Conservation (phyloP, 2,113 vertebrate species). For the Hepsetus odoe region DNA sequence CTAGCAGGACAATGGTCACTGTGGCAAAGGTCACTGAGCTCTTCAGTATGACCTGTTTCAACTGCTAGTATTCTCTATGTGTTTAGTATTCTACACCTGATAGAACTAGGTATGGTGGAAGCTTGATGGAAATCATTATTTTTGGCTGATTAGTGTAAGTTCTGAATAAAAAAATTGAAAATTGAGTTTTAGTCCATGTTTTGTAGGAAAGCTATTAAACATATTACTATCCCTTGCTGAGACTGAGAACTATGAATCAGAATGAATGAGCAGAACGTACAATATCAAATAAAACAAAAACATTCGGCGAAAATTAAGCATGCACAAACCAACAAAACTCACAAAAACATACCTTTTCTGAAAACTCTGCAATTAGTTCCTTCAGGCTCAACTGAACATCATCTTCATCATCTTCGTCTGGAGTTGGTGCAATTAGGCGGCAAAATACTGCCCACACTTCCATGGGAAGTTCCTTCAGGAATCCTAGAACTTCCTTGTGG, state of each 20-base stretch:
- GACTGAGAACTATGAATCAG: neutral
- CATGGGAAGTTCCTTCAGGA: slow-evolving; percentile 87
- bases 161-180: no score
- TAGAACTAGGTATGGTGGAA: no score
- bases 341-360: slow-evolving; percentile 64
- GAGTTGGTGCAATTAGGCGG: slow-evolving; percentile 68
- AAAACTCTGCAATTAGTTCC: slow-evolving; percentile 74
- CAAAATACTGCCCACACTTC: slow-evolving; percentile 85
- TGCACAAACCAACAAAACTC: neutral
- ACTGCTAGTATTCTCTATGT: no score
- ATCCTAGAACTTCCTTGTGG: slow-evolving; percentile 88
- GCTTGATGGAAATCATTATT: no score
- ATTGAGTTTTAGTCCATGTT: no score
- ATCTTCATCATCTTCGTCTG: slow-evolving; percentile 69
- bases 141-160: no score
- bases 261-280: neutral
- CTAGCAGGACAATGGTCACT: no score
- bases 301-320: neutral
- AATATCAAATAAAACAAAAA: neutral
- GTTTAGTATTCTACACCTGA: no score
- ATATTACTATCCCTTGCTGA: no score
- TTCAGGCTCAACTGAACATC: slow-evolving; percentile 70
- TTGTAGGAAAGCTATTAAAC: no score
- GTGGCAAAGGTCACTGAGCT: no score
- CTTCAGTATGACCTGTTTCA: no score